Conservation (phyloP, 2,888 invertebrate species). For the Eretmocerus hayati region DNA sequence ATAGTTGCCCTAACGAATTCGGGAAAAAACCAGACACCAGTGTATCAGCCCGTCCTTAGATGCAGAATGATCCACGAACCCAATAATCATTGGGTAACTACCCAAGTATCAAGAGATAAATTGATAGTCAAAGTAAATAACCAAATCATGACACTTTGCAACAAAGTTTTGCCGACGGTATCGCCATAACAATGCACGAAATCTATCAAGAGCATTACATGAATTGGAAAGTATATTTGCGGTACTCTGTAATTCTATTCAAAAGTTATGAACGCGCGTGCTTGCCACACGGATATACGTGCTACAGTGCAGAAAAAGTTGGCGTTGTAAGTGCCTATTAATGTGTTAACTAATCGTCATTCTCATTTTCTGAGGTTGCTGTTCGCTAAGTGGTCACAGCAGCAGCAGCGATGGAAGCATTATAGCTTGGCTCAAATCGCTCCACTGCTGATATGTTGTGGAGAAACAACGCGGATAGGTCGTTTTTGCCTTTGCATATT, state of each 20-base stretch:
- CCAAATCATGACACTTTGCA: too few species aligned
- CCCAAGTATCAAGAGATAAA: too few species aligned
- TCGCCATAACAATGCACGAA: too few species aligned
- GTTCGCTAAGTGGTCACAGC: background rate
- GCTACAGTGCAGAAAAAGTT: background rate
- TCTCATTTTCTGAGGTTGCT: conserved; percentile 11
- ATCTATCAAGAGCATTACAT: background rate
- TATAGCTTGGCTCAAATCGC: too few species aligned
- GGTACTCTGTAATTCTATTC: background rate
- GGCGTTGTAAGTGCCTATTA: conserved; percentile 15
- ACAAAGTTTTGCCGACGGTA: too few species aligned
- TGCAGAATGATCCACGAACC: too few species aligned
- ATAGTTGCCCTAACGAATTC: too few species aligned
- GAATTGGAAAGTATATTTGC: background rate
- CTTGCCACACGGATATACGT: background rate
- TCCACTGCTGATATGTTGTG: background rate
- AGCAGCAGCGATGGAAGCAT: background rate
- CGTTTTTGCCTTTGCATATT: background rate
- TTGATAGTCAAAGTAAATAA: too few species aligned
- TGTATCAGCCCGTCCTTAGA: too few species aligned
- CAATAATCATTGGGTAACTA: too few species aligned
- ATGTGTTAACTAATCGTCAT: conserved; percentile 15
- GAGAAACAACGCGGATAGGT: background rate
- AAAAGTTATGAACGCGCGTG: background rate
- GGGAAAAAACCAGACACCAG: too few species aligned